Evolutionary conservation across 2,797 vertebrate species (phyloP), one percentile per base, ranked within the genome.

Genomic region (Syngnathus rostellatus): DNA sequence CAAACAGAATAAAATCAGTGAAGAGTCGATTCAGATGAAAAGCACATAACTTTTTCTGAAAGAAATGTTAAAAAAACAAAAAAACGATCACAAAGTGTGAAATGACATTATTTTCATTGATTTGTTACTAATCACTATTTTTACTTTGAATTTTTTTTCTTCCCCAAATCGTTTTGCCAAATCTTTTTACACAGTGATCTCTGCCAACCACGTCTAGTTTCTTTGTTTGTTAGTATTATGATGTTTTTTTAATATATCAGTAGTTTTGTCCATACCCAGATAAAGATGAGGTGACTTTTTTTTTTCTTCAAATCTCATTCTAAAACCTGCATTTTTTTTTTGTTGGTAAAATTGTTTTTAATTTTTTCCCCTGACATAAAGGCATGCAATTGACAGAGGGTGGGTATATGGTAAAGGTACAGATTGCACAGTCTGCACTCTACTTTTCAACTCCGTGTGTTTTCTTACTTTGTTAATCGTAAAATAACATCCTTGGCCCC

Each of bases 401-500:
- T 43, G 41, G 0, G 2, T 45, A 45, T 45, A 14, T 45, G 11
- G 4, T 45, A 12, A 23, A 31, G 31, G 31, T 31, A 31, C 31
- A 31, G 31, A 55, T 25, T 11, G n/a, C 51, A 31, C 31, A 31
- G 31, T 31, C 25, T 57, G 2, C 6, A 5, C 14, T 58, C 7
- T 19, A 7, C 25, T 3, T 37, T 38, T 6, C 14, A 19, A 6
- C 31, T 31, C 31, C 3, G 3, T 31, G 9, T 62, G n/a, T 62
- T 12, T 51, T 19, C 64, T 48, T 31, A 62, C 23, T 50, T 23
- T 53, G 21, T 6, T 40, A 66, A 39, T 31, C 40, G 31, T 69
- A 46, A 17, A 51, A 53, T 70, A 53, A 54, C 67, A 31, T 50
- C 38, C 53, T 48, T 19, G 7, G 55, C 55, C 2, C 31, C 55